Conservation (phyloP, 2,888 invertebrate genomes). For the Lasioglossum malachurum region DNA sequence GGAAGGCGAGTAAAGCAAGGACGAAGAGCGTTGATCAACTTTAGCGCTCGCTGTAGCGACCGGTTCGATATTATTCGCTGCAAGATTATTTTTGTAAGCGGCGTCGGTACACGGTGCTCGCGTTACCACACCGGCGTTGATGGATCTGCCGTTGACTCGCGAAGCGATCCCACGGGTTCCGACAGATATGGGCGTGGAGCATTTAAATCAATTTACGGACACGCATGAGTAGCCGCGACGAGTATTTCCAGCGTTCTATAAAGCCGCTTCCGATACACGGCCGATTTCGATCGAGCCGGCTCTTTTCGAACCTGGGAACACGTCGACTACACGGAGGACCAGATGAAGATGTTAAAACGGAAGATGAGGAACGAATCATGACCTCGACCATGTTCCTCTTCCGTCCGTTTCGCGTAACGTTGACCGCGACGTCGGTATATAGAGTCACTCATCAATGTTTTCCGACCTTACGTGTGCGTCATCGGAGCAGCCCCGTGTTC, state of each 20-base stretch:
- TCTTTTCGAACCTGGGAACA: neutral
- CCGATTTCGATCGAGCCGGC: constrained; percentile 26
- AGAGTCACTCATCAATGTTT: constrained; percentile 68
- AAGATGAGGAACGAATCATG: neutral
- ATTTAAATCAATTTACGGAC: constrained; percentile 72
- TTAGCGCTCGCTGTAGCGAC: constrained; percentile 43
- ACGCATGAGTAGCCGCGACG: constrained; percentile 61
- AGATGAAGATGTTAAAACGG: neutral
- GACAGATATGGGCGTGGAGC: constrained; percentile 65
- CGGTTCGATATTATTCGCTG: constrained; percentile 50
- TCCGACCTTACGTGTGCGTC: constrained; percentile 68
- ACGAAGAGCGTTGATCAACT: constrained; percentile 7
- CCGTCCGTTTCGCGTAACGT: constrained; percentile 14
- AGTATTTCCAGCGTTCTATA: constrained; percentile 52
- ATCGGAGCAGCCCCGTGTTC: constrained; percentile 66
- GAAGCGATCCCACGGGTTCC: constrained; percentile 58
- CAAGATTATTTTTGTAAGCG: constrained; percentile 50
- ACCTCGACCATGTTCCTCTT: neutral
- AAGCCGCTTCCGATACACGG: constrained; percentile 39
- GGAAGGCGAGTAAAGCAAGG: neutral
- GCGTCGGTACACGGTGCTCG: constrained; percentile 36
- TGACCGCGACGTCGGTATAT: constrained; percentile 29
- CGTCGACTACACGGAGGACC: neutral
- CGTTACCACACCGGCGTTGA: constrained; percentile 53
- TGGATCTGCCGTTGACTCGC: constrained; percentile 57